Conservation (phyloP, 1,140 invertebrate species). For the Drosophila elegans region DNA sequence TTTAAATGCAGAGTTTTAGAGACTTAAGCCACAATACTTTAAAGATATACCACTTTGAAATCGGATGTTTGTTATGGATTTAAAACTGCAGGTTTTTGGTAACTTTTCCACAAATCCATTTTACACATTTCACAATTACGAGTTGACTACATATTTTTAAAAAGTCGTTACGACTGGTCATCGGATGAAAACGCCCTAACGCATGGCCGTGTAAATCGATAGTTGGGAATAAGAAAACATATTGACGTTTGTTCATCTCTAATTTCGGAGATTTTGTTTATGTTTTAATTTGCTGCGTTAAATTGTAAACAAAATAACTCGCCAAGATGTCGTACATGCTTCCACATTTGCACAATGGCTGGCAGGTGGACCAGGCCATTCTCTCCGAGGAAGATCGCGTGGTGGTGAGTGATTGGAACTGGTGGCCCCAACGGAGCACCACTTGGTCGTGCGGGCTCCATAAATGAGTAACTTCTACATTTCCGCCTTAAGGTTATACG, state of each 20-base stretch:
- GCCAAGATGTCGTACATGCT: constrained; percentile 98
- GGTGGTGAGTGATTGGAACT: constrained; percentile 88
- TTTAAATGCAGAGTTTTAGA: no score
- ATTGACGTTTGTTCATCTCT: neutral
- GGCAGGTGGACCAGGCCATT: constrained; percentile 99
- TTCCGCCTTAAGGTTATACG: constrained; percentile 92
- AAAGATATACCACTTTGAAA: no score
- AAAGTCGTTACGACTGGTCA: neutral
- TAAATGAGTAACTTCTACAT: neutral
- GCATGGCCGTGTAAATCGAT: neutral
- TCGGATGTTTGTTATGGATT: no score
- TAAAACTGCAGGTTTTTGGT: no score
- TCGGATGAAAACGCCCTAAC: no score
- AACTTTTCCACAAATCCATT: no score
- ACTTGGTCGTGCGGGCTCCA: neutral
- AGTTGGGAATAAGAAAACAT: neutral
- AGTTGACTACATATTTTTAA: neutral
- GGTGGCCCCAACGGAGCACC: neutral
- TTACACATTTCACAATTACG: no score
- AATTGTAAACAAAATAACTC: constrained; percentile 23
- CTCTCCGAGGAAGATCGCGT: constrained; percentile 99
- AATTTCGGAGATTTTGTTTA: constrained; percentile 53
- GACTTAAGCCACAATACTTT: no score
- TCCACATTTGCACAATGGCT: constrained; percentile 99
- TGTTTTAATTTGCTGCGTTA: constrained; percentile 29